Base-by-base conservation (phyloP, 2,113 vertebrate species). In the Variabilichromis moorii region DNA sequence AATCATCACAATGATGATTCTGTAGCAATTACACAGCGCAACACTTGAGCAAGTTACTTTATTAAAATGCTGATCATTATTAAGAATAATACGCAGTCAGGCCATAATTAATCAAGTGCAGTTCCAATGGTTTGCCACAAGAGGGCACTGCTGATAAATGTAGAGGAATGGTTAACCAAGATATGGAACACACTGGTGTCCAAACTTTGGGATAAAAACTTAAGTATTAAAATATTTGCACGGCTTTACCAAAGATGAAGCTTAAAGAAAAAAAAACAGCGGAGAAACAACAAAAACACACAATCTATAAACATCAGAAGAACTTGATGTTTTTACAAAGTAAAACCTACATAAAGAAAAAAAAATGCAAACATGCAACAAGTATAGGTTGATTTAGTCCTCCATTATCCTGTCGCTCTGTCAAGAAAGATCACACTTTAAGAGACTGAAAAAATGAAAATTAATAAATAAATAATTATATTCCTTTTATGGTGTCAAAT, bases 61-160 rank as follows among this genome's bases (percentile, higher is more conserved):
- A 28, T 9, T 80, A 9, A 79, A 53, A 35, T n/a, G 31, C 47
- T 47, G 42, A 78, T 78, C 16, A 78, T 50, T 31, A 31, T 50
- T 7, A n/a, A 31, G 16, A 78, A 45, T 45, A 73, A 45, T 45
- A 73, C 21, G 2, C 40, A 17, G 79, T 35, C 37, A 40, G 31
- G 2, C 26, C 3, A 66, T 66, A 0, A 2, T 8, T n/a, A 54
- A 54, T 28, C 10, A 55, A 3, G 19, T 87, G 53, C 59, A 79
- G 61, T 85, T 82, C 12, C 3, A 14, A 16, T 3, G 7, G 31
- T 17, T 14, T 4, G 8, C 55, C 88, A 8, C 7, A 4, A 87
- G 92, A 87, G 82, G 2, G 79, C 84, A 68, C 86, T 73, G 66
- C 5, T 14, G 57, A 13, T 61, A 0, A 19, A 47, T 9, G 9